Evolutionary conservation across 2,888 invertebrate species (phyloP).

Genomic region (Teleogryllus oceanicus): DNA sequence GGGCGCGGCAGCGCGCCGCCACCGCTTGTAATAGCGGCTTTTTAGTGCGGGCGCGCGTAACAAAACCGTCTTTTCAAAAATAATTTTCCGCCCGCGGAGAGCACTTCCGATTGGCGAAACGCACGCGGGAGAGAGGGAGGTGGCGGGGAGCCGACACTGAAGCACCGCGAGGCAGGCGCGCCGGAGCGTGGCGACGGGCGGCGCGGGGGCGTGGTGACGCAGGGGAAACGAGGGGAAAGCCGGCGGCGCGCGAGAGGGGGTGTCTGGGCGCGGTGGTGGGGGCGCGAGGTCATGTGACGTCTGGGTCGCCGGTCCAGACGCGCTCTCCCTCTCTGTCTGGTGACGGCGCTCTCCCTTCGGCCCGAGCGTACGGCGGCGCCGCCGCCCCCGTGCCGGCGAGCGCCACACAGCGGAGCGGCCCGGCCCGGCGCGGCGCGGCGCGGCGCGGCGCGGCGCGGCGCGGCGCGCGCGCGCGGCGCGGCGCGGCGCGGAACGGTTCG

Average conservation of each 20-base stretch:
- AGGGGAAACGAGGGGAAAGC: background rate
- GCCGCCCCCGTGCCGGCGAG: background rate
- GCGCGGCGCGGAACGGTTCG: too few relatives aligned
- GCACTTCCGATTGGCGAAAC: background rate
- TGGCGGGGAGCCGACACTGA: background rate
- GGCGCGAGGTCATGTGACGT: slow-evolving; percentile 34
- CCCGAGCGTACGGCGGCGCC: background rate
- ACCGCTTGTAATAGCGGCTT: too few relatives aligned
- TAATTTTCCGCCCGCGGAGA: too few relatives aligned
- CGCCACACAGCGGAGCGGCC: background rate
- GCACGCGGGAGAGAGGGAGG: background rate
- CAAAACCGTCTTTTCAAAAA: too few relatives aligned
- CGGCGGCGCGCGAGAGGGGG: background rate
- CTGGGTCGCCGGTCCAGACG: slow-evolving; percentile 32
- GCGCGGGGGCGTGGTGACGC: background rate
- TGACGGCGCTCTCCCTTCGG: slow-evolving; percentile 5
- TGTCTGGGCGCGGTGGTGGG: background rate
- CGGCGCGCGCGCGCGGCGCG: too few relatives aligned
- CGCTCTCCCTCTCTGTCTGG: background rate
- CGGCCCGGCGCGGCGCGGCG: too few relatives aligned
- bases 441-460: too few relatives aligned
- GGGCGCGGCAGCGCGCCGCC: background rate
- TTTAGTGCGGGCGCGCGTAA: too few relatives aligned
- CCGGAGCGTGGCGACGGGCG: background rate
- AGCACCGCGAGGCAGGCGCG: background rate